These are phyloP conservation scores for Mongoloraphidia duomilia DNA, from an alignment of 2,888 invertebrate genomes.

Conservation along the genomic window DNA sequence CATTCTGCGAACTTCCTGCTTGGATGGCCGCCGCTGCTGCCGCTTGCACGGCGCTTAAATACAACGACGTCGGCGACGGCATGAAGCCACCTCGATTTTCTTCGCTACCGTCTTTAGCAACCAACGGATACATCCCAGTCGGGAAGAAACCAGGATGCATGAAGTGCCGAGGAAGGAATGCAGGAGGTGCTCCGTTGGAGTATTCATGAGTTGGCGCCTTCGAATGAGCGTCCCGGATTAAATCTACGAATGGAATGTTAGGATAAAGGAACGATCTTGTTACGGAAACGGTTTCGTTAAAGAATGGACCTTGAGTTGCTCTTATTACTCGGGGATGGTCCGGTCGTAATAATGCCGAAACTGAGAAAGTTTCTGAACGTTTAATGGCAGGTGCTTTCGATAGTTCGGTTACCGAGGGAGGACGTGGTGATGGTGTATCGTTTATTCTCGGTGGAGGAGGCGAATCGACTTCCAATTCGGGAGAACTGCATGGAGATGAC, in stretches of 20 bases:
- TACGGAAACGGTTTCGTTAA: constrained; percentile 34
- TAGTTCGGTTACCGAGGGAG: constrained; percentile 30
- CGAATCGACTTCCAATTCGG: constrained; percentile 63
- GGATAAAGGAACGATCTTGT: constrained; percentile 48
- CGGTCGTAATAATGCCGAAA: constrained; percentile 66
- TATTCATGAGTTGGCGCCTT: constrained; percentile 28
- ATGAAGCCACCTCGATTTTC: constrained; percentile 29
- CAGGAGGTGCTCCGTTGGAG: constrained; percentile 12
- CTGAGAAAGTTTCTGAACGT: constrained; percentile 72
- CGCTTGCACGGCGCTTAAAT: constrained; percentile 53
- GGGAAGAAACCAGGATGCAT: constrained; percentile 38
- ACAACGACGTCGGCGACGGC: constrained; percentile 36
- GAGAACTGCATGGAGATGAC: constrained; percentile 37
- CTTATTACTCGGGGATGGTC: constrained; percentile 42
- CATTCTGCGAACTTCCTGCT: constrained; percentile 23
- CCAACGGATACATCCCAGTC: constrained; percentile 34
- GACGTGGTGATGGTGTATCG: constrained; percentile 36
- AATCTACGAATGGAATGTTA: constrained; percentile 44
- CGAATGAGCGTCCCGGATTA: constrained; percentile 38
- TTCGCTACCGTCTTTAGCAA: constrained; percentile 29
- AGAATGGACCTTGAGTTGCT: constrained; percentile 26
- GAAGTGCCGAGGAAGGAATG: constrained; percentile 31
- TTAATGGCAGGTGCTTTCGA: constrained; percentile 34
- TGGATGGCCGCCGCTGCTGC: constrained; percentile 32
- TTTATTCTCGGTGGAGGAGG: constrained; percentile 42